Evolutionary conservation across 2,888 invertebrate species (phyloP).

Genomic region (Strigamia maritima): DNA sequence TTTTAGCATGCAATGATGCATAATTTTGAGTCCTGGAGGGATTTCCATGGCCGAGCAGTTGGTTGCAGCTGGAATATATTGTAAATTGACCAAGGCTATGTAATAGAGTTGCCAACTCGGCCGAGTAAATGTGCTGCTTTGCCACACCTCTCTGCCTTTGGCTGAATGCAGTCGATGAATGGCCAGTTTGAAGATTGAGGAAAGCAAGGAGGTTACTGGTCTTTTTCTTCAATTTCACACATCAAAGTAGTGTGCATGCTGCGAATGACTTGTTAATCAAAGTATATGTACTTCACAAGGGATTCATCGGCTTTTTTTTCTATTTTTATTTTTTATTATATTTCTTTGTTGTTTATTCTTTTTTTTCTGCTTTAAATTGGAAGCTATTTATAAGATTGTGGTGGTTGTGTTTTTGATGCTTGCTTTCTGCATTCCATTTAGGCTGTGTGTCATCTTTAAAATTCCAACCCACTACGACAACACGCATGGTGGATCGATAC

Average conservation of each 20-base stretch:
- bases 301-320: too few species aligned
- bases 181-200: not conserved
- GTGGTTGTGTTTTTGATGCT: not conserved
- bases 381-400: not conserved
- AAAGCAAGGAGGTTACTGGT: not conserved
- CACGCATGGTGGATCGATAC: not conserved
- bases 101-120: not conserved
- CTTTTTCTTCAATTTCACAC: not conserved
- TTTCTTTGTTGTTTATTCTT: too few species aligned
- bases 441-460: not conserved
- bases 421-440: not conserved
- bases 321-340: too few species aligned
- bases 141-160: not conserved
- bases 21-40: not conserved
- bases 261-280: not conserved
- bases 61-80: not conserved
- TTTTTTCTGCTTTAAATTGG: not conserved
- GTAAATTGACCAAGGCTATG: not conserved
- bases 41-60: not conserved
- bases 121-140: not conserved
- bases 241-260: not conserved
- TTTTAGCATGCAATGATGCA: not conserved
- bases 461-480: not conserved
- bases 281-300: too few species aligned
- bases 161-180: not conserved